Conservation (phyloP, 2,113 vertebrate species). For the Pelodiscus sinensis region DNA sequence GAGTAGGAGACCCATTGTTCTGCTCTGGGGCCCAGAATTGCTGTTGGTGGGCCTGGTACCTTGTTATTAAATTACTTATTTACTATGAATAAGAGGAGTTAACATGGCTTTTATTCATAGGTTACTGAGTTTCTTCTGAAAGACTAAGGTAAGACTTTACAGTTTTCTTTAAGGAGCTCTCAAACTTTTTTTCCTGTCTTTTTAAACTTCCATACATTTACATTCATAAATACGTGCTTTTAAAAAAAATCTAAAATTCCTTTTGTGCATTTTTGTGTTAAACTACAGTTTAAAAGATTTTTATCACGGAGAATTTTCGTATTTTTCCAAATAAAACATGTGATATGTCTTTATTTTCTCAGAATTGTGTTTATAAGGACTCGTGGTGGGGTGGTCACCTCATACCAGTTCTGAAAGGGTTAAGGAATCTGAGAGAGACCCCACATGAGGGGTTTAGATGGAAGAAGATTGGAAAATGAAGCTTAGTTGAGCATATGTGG, state of each 20-base stretch:
- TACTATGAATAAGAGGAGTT: neutral
- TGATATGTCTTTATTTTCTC: slow-evolving; percentile 7
- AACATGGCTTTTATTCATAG: neutral
- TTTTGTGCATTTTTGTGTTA: neutral
- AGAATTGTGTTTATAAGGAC: neutral
- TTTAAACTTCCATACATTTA: neutral
- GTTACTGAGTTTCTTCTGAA: neutral
- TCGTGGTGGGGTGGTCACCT: neutral
- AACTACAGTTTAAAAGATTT: neutral
- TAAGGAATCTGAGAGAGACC: neutral
- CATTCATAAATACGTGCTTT: neutral
- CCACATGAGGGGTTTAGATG: neutral
- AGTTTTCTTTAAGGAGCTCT: neutral
- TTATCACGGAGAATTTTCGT: neutral
- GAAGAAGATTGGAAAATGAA: neutral
- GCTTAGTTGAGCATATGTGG: neutral
- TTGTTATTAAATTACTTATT: slow-evolving; percentile 32
- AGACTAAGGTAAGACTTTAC: neutral
- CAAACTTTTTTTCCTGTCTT: neutral
- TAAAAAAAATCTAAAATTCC: neutral
- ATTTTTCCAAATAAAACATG: neutral
- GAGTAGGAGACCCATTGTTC: no score
- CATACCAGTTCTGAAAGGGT: neutral
- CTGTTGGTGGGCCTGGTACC: neutral
- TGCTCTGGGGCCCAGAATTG: no score